These are phyloP conservation scores for Montipora capricornis DNA, from an alignment of 64 coral and sea anemone genomes.

Conservation along the genomic window DNA sequence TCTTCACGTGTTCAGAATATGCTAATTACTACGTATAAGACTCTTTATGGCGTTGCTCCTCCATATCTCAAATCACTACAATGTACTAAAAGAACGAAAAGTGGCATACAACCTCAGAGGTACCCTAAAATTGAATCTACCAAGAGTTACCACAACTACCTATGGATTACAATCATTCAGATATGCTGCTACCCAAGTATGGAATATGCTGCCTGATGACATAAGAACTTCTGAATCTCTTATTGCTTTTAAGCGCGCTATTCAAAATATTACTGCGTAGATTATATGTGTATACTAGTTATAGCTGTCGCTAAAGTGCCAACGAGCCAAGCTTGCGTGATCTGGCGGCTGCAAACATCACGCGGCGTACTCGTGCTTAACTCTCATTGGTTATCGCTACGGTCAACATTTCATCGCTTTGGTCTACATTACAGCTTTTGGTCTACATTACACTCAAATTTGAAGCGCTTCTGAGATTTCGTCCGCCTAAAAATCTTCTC, in stretches of 20 bases:
- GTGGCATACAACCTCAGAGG: constrained; percentile 23
- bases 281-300: neutral
- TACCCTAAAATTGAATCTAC: constrained; percentile 8
- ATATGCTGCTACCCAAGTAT: constrained; percentile 26
- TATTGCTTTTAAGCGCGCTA: constrained; percentile 20
- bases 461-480: too few relatives aligned
- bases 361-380: too few relatives aligned
- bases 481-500: too few relatives aligned
- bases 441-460: too few relatives aligned
- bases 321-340: too few relatives aligned
- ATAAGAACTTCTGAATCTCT: constrained; percentile 29
- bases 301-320: too few relatives aligned
- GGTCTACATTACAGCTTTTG: too few relatives aligned
- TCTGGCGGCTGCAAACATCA: too few relatives aligned
- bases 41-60: constrained; percentile 22
- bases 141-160: constrained; percentile 6
- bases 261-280: constrained; percentile 10
- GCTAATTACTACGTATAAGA: constrained; percentile 13
- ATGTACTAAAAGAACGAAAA: constrained; percentile 1
- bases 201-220: constrained; percentile 32
- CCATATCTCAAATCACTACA: constrained; percentile 5
- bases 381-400: too few relatives aligned
- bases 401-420: too few relatives aligned
- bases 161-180: constrained; percentile 21
- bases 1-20: constrained; percentile 21